Evolutionary conservation across 2,888 invertebrate species (phyloP), one percentile per base, ranked within the genome.

Genomic region (Busseola fusca): DNA sequence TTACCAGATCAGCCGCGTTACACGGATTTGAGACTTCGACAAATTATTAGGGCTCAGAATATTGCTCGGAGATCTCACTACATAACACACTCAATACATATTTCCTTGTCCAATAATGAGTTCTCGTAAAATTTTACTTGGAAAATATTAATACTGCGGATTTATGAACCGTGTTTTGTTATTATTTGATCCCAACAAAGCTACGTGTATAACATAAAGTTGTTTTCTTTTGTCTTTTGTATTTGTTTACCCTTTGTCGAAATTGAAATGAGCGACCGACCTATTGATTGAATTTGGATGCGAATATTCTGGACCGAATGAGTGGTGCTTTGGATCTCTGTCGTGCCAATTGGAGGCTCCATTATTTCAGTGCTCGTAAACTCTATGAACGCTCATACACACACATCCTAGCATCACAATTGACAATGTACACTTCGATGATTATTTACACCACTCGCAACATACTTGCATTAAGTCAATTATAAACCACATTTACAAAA

Each of bases 381-480:
- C 80, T 79, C 77, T 75, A 54, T 52, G 59, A 48, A 66, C 72
- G 68, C 68, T 64, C 56, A 34, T n/a, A 57, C 45, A 76, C 71
- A 64, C 62, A 79, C 65, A 63, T 42, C 18, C 60, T 64, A 72
- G 68, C 84, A 86, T 85, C 82, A 89, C 85, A 90, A 89, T 86
- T 87, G 87, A 90, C 87, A 81, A 84, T 80, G 77, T 82, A 81
- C 64, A 75, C 64, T 81, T 85, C 80, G 80, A 83, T 84, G 83
- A 84, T 83, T 80, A 83, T 77, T 58, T 74, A 84, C 74, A 80
- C 77, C 76, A 77, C 69, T 72, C 72, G 80, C 76, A 72, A 68
- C 77, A 73, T 71, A 62, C 73, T 82, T 74, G 76, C 59, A 69
- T 69, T 70, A 81, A 78, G 69, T 72, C 76, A 70, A 72, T 69